phyloP scores from a whole-genome alignment of 2,113 vertebrate species.

The Nettapus auritus region DNA sequence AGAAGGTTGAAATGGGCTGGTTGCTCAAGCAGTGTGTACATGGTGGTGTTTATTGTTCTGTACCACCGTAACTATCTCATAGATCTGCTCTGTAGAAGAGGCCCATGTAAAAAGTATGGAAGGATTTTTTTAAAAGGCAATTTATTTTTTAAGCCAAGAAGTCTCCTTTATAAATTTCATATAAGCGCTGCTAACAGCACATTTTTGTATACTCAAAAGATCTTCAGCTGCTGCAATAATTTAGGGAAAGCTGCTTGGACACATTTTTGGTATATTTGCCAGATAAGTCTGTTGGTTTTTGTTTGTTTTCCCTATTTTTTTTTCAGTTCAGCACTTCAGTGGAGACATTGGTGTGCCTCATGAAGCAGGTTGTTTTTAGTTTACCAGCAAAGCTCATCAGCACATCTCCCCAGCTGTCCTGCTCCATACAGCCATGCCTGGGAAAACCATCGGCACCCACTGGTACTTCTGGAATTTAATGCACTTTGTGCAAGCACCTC shows the following conservation, averaged over 20 bases:
- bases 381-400: not conserved
- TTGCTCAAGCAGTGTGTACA: rapidly evolving
- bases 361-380: not conserved
- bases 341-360: not conserved
- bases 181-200: not conserved
- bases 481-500: rapidly evolving
- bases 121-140: not conserved
- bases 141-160: not conserved
- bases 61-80: not conserved
- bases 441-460: not conserved
- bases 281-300: not conserved
- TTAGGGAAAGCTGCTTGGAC: not conserved
- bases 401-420: not conserved
- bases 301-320: not conserved
- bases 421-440: not conserved
- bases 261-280: not conserved
- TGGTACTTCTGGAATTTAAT: not conserved
- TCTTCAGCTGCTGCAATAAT: not conserved
- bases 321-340: not conserved
- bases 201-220: not conserved
- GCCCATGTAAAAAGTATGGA: not conserved
- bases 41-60: not conserved
- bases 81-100: not conserved
- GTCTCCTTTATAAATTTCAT: not conserved
- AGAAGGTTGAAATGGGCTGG: not conserved